Base-by-base conservation (phyloP, 2,113 vertebrate genomes). In the Mohoua ochrocephala region DNA sequence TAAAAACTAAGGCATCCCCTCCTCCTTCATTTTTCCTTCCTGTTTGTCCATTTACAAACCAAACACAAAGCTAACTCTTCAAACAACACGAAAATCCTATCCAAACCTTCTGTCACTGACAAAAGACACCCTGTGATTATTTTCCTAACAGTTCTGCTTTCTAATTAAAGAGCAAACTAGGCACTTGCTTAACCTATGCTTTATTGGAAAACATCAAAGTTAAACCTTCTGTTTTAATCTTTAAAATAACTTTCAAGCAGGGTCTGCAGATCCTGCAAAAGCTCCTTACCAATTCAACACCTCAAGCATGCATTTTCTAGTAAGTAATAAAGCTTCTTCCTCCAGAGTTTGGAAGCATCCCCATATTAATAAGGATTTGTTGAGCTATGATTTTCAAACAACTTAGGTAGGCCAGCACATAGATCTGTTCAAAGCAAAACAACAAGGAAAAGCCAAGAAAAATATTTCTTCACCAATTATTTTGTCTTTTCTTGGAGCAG, bases 91-190 rank as follows among this genome's bases (percentile, higher is more conserved):
- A 44, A 67, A 84, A 53, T 90, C 79, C 74, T 92, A 91, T 83
- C 54, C 73, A 59, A 95, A 92, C 47, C 81, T 75, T 77, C 75
- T 83, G 42, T 22, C 45, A 59, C 41, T 86, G 88, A 95, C 94
- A 97, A 97, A 97, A 93, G 63, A 74, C 39, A 82, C 79, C 91
- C 87, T 96, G 83, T 93, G 89, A 95, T 91, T 93, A 84, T 49
- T 69, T 91, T 89, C 83, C 63, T 89, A 91, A 84, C 50, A 94
- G 88, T 83, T 65, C 84, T 53, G 57, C 91, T 97, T 96, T 91
- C 95, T 95, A 95, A 98, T 97, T 97, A 97, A 97, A 97, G 74
- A 93, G 54, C 57, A 94, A 95, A 93, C 50, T 61, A 83, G 60
- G 53, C 50, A 42, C 28, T 42, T 30, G 39, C 65, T 94, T 87